Percentiles rank a stretch among this genome's conserved stretches.
These are phyloP conservation scores for Ctenopoma multispine DNA, from an alignment of 2,797 vertebrate genomes.

Conservation along the genomic window DNA sequence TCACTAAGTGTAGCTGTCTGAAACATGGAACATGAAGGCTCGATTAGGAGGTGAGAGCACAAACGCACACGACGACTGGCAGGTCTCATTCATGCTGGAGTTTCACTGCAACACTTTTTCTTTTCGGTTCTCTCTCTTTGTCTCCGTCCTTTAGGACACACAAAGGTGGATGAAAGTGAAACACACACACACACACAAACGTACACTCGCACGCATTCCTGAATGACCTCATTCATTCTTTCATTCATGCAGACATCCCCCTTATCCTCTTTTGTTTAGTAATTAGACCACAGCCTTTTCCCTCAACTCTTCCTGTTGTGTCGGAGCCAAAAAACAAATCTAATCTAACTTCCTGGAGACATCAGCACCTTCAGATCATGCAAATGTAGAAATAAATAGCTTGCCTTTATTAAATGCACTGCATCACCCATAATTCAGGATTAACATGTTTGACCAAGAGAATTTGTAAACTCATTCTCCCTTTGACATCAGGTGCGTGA, in stretches of 20 bases:
- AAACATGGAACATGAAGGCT: conserved; percentile 80
- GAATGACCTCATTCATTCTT: conserved; percentile 68
- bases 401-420: neutral
- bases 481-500: conserved; percentile 23
- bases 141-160: conserved; percentile 12
- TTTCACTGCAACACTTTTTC: conserved; percentile 25
- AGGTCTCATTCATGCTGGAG: conserved; percentile 19
- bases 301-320: conserved; percentile 53
- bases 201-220: conserved; percentile 54
- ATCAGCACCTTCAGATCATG: neutral
- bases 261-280: conserved; percentile 64
- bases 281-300: conserved; percentile 63
- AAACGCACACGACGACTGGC: conserved; percentile 9
- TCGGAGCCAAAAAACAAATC: conserved; percentile 28
- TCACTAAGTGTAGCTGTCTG: conserved; percentile 48
- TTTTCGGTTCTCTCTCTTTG: conserved; percentile 17
- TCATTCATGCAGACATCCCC: conserved; percentile 58
- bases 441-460: conserved; percentile 23
- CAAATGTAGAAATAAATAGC: neutral
- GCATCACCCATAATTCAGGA: conserved; percentile 4
- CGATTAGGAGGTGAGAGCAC: conserved; percentile 70
- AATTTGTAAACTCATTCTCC: conserved; percentile 28
- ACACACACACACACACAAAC: conserved; percentile 17
- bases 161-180: conserved; percentile 48
- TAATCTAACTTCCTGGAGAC: conserved; percentile 17